These are phyloP conservation scores for Ectemnius cavifrons DNA, from an alignment of 2,888 invertebrate genomes.

Conservation along the genomic window DNA sequence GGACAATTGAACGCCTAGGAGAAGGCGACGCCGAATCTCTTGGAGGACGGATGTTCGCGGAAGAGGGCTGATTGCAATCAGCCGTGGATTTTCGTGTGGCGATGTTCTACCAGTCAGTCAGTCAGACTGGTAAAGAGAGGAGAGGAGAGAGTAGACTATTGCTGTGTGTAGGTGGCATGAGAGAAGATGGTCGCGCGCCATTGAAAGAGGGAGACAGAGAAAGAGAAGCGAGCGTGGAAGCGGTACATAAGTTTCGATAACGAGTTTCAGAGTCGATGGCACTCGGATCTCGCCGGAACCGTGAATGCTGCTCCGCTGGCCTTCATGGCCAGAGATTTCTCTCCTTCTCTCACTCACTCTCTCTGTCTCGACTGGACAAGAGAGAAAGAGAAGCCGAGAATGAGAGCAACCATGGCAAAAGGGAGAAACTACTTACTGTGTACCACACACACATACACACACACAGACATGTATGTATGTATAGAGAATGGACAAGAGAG, in stretches of 20 bases:
- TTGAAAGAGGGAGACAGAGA: too few relatives aligned
- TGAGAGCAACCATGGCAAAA: conserved; percentile 7
- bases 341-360: not conserved
- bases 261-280: conserved; percentile 59
- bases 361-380: not conserved
- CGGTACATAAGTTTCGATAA: conserved; percentile 62
- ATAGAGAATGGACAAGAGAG: too few relatives aligned
- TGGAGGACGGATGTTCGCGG: conserved; percentile 65
- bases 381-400: not conserved
- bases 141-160: too few relatives aligned
- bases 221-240: conserved; percentile 19
- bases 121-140: too few relatives aligned
- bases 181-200: too few relatives aligned
- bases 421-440: conserved; percentile 1
- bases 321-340: conserved; percentile 39
- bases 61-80: conserved; percentile 74
- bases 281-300: conserved; percentile 56
- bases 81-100: conserved; percentile 61
- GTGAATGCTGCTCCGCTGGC: conserved; percentile 44
- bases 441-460: not conserved
- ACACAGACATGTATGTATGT: too few relatives aligned
- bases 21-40: conserved; percentile 40
- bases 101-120: conserved; percentile 11
- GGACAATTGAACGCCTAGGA: conserved; percentile 18
- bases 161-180: too few relatives aligned